Evolutionary conservation across 1,140 invertebrate genomes (phyloP), one percentile per base, ranked within the genome.

Genomic region (Drosophila elegans): DNA sequence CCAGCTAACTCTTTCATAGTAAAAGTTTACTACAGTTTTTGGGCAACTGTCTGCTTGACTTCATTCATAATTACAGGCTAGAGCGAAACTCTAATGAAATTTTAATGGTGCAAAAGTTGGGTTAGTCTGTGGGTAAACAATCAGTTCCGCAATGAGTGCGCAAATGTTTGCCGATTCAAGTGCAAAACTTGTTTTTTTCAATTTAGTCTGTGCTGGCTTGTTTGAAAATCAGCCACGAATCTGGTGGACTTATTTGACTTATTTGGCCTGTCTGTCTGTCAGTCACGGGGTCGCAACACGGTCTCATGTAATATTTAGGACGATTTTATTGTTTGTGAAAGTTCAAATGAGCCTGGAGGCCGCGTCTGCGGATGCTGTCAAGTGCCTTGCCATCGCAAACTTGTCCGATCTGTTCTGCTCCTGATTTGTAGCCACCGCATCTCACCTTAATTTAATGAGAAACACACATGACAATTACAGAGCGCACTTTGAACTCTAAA

Each of bases 261-360:
- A 48, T 36, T 49, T 46, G 53, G 61, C 61, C 56, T 73, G 52
- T 55, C 61, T 72, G 62, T 62, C 51, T 45, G 51, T 48, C 78
- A 68, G 78, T 77, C 66, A 73, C 62, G 66, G 54, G 59, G 44
- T 62, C 44, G 60, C 36, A 42, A 21, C 53, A 56, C 62, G 56
- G 64, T 45, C 74, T 85, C 52, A 85, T 85, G 75, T 78, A 78
- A 85, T 71, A 86, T 85, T 74, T 16, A 85, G 45, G 25, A 61
- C 53, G 68, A 78, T 57, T 69, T 85, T 78, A 85, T 80, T 85
- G 78, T 71, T 71, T 74, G 60, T 64, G 61, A 80, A 84, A 80
- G 68, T 77, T 73, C 44, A 71, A 84, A 80, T 80, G 80, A 67
- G 62, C 49, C 48, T 52, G 48, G 25, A 57, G 51, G 39, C 62